Evolutionary conservation across 2,797 vertebrate genomes (phyloP).

Genomic region (Setipinna tenuifilis): DNA sequence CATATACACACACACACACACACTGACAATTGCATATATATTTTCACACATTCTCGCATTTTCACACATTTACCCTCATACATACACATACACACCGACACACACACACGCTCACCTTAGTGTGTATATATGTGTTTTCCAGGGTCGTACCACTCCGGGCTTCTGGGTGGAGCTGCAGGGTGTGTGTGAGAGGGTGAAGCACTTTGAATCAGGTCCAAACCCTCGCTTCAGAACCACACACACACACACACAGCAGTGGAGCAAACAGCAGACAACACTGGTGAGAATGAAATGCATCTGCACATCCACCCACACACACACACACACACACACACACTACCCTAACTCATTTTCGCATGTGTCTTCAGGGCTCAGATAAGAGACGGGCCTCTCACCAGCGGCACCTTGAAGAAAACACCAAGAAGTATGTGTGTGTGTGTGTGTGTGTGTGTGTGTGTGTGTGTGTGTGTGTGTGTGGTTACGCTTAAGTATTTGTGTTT

Average conservation of each 20-base stretch:
- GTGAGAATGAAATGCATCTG: too few relatives aligned
- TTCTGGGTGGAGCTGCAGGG: conserved; percentile 90
- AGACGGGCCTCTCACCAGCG: conserved; percentile 71
- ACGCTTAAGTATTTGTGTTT: conserved; percentile 32
- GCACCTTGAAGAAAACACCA: conserved; percentile 86
- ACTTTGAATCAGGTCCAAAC: conserved; percentile 76
- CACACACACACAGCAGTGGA: conserved; percentile 77
- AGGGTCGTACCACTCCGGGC: conserved; percentile 80
- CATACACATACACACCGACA: too few relatives aligned
- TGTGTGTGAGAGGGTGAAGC: conserved; percentile 84
- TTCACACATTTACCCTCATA: too few relatives aligned
- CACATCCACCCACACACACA: neutral
- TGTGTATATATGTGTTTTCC: conserved; percentile 35
- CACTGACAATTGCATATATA: too few relatives aligned
- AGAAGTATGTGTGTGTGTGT: conserved; percentile 77
- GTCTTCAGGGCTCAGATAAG: conserved; percentile 76
- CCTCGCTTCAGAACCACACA: conserved; percentile 77
- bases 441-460: neutral
- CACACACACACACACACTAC: conserved; percentile 1
- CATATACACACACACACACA: too few relatives aligned
- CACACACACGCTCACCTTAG: neutral
- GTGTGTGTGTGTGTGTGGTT: conserved; percentile 32
- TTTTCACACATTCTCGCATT: too few relatives aligned
- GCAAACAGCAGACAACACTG: conserved; percentile 63
- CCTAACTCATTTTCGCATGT: too few relatives aligned